Evolutionary conservation across 2,888 invertebrate species (phyloP).

Genomic region (Ceramica pisi): DNA sequence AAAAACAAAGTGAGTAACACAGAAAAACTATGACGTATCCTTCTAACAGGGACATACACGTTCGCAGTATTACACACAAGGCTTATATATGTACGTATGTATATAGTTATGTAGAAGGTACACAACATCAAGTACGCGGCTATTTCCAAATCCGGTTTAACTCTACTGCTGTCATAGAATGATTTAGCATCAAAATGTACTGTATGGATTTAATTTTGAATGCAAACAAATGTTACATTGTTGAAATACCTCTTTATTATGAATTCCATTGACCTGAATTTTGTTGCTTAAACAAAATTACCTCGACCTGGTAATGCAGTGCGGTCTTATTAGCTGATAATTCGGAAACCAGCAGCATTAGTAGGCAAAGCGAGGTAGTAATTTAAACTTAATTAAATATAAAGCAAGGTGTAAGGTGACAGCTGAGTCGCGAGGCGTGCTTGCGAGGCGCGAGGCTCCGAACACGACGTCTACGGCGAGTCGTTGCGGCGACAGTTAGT

Average conservation of each 20-base stretch:
- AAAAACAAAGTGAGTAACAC: slow-evolving; percentile 32
- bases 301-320: slow-evolving; percentile 67
- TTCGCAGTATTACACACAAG: slow-evolving; percentile 14
- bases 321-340: slow-evolving; percentile 76
- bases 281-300: slow-evolving; percentile 63
- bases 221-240: slow-evolving; percentile 57
- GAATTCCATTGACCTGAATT: slow-evolving; percentile 69
- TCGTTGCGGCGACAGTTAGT: slow-evolving; percentile 85
- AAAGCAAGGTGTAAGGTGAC: slow-evolving; percentile 74
- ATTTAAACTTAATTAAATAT: slow-evolving; percentile 78
- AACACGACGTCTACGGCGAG: slow-evolving; percentile 74
- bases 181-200: slow-evolving; percentile 53
- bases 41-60: slow-evolving; percentile 3
- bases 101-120: slow-evolving; percentile 10
- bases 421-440: slow-evolving; percentile 66
- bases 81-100: background rate
- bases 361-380: slow-evolving; percentile 62
- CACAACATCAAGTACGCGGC: slow-evolving; percentile 23
- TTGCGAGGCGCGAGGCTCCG: slow-evolving; percentile 48
- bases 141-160: slow-evolving; percentile 44
- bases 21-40: slow-evolving; percentile 26
- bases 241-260: slow-evolving; percentile 61
- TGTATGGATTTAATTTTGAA: slow-evolving; percentile 46
- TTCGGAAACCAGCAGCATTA: slow-evolving; percentile 72
- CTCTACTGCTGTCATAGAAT: slow-evolving; percentile 47